Evolutionary conservation across 2,797 vertebrate genomes (phyloP).

Genomic region (Furcifer pardalis): DNA sequence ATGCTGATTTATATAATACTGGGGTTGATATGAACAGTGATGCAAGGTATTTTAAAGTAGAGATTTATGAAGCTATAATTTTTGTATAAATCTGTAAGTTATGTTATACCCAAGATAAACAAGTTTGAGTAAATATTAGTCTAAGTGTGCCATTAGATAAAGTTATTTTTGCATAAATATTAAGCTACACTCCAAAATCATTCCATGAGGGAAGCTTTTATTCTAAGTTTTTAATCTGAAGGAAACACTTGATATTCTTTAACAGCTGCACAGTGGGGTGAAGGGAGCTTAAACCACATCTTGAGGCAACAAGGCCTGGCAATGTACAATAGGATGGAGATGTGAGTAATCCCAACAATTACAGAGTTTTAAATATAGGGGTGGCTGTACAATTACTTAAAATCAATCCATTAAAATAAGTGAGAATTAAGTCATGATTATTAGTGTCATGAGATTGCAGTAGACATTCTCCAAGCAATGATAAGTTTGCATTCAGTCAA

Average conservation of each 20-base stretch:
- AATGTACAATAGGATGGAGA: neutral
- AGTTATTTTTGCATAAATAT: neutral
- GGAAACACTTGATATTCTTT: neutral
- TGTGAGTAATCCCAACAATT: neutral
- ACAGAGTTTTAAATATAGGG: neutral
- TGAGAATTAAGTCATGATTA: neutral
- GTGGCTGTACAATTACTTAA: neutral
- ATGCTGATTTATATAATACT: neutral
- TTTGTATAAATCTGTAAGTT: conserved; percentile 7
- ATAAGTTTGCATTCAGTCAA: neutral
- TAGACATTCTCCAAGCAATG: neutral
- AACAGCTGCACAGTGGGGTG: neutral
- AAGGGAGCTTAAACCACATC: neutral
- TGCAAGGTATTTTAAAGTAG: neutral
- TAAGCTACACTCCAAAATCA: neutral
- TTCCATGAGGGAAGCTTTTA: neutral
- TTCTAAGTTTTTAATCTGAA: neutral
- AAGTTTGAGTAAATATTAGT: neutral
- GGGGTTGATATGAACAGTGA: neutral
- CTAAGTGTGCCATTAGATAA: neutral
- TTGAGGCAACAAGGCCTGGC: neutral
- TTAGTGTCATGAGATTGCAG: neutral
- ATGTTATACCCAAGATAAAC: neutral
- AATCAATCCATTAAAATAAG: neutral
- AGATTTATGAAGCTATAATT: conserved; percentile 4